Evolutionary conservation across 2,888 invertebrate species (phyloP), one percentile per base, ranked within the genome.

Genomic region (Gymnocheta viridis): DNA sequence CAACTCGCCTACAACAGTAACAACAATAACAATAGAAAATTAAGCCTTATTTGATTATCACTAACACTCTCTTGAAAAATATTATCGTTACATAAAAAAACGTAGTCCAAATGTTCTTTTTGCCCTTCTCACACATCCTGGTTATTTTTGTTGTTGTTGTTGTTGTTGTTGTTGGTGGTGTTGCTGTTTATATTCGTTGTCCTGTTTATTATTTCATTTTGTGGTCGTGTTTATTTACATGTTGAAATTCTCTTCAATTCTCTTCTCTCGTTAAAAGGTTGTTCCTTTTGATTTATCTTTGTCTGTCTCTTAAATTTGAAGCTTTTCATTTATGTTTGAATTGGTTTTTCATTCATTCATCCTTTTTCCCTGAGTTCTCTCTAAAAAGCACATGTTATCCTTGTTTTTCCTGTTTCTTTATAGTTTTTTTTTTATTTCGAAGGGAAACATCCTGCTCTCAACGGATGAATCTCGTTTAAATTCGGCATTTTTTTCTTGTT

Each of bases 321-420:
- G 77, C 58, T 82, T 38, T 51, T n/a, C 22, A 5, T 44, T 3
- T 66, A 24, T 64, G 27, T 9, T 47, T 41, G 19, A 38, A 7
- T 32, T 17, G 22, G 10, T 38, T 27, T 27, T 56, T 69, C 24
- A 66, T 80, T 80, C 35, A 66, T 83, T 83, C 64, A 69, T 49
- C 24, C 22, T 64, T 38, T 51, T 49, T 35, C 9, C 12, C 27
- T 14, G 19, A 1, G 32, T 41, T n/a, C 60, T 41, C 70, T 54
- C 17, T 51, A 12, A 49, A 76, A 76, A 76, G 83, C 83, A 83
- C 83, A 83, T 83, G 83, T 72, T 83, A 72, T 83, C 58, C 83
- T 76, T 49, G 35, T 66, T 83, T 47, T 76, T 72, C 66, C 74
- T 72, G 19, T 82, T 82, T 70, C 44, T 44, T 17, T 17, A 19